phyloP scores from a whole-genome alignment of 2,888 invertebrate genomes.

The Lasioglossum villosulum region DNA sequence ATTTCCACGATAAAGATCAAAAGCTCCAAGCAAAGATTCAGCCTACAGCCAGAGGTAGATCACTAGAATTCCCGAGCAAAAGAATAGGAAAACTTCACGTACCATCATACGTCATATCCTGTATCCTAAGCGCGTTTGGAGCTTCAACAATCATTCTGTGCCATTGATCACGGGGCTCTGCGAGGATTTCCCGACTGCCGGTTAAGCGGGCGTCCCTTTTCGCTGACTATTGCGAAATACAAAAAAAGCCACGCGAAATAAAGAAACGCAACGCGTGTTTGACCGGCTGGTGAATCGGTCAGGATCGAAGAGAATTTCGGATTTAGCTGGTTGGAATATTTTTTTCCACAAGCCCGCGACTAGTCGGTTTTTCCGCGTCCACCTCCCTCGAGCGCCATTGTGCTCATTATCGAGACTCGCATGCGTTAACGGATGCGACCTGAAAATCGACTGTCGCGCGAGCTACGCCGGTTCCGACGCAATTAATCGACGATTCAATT shows the following conservation, averaged over 20 bases:
- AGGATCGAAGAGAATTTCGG: slow-evolving; percentile 38
- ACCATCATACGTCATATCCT: not conserved
- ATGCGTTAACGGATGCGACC: slow-evolving; percentile 59
- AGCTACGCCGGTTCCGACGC: slow-evolving; percentile 31
- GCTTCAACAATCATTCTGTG: not conserved
- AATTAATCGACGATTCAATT: slow-evolving; percentile 54
- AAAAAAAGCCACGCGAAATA: slow-evolving; percentile 37
- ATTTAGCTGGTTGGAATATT: slow-evolving; percentile 27
- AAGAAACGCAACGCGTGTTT: slow-evolving; percentile 31
- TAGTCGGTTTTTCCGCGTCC: not conserved
- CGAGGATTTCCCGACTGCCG: not conserved
- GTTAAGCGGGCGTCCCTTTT: slow-evolving; percentile 6
- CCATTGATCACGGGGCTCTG: not conserved
- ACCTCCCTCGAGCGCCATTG: slow-evolving; percentile 16
- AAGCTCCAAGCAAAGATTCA: not conserved
- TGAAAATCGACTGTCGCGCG: slow-evolving; percentile 49
- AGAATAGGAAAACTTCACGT: not conserved
- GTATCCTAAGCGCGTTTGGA: not conserved
- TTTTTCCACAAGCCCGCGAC: slow-evolving; percentile 29
- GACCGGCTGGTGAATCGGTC: not conserved
- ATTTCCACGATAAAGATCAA: not conserved
- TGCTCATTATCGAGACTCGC: slow-evolving; percentile 59
- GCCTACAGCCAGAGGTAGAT: not conserved
- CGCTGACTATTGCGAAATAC: slow-evolving; percentile 19
- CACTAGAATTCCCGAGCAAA: not conserved